phyloP scores from a whole-genome alignment of 2,113 vertebrate species.

The Alligator mississippiensis region DNA sequence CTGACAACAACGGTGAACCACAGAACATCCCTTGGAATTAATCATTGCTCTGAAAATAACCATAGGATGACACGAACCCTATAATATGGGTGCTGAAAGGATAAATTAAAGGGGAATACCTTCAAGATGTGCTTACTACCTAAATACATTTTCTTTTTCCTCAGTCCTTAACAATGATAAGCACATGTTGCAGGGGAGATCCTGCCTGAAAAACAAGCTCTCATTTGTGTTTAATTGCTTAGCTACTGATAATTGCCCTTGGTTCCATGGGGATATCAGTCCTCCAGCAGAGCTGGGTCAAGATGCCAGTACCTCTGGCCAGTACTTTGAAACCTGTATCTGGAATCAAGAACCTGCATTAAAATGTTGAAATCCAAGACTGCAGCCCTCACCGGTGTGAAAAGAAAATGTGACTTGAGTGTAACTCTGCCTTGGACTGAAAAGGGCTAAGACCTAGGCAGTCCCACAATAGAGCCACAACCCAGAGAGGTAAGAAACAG shows the following conservation, averaged over 20 bases:
- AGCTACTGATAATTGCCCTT: no score
- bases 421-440: background rate
- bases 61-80: background rate
- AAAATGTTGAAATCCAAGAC: background rate
- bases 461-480: no score
- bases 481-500: no score
- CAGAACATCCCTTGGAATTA: background rate
- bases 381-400: background rate
- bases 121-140: background rate
- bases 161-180: background rate
- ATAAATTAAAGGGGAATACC: background rate
- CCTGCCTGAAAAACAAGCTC: no score
- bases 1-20: background rate
- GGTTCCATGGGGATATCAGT: background rate
- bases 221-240: no score
- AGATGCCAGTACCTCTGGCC: background rate
- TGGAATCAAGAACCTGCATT: background rate
- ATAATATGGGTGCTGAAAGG: background rate
- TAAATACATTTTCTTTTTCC: background rate
- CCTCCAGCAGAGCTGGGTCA: background rate
- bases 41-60: conserved; percentile 16
- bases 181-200: background rate
- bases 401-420: background rate
- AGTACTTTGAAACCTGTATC: background rate
- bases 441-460: background rate